A percentile compares a stretch with the other conserved stretches of the same genome.
Evolutionary conservation across 2,113 vertebrate genomes (phyloP).

Genomic region (Lampris incognitus): DNA sequence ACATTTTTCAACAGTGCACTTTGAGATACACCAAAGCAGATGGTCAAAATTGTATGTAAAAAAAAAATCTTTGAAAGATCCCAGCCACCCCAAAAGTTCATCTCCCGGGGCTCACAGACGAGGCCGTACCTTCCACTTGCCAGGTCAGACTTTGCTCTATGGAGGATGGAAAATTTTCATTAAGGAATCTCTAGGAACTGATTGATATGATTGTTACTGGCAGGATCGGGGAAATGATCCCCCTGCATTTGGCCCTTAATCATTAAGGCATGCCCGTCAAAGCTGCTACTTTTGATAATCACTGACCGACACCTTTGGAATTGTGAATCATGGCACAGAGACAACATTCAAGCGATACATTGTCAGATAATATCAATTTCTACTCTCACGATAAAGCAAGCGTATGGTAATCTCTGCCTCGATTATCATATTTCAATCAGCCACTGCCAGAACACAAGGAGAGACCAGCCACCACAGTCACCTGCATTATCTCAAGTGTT

Average conservation of each 20-base stretch:
- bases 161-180: constrained; percentile 55
- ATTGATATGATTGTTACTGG: constrained; percentile 38
- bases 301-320: constrained; percentile 2
- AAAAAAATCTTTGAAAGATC: constrained; percentile 8
- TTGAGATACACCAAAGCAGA: background rate
- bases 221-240: background rate
- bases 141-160: too few species aligned
- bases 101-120: constrained; percentile 29
- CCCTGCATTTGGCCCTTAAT: too few species aligned
- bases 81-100: constrained; percentile 14
- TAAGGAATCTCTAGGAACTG: constrained; percentile 32
- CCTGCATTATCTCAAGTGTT: too few species aligned
- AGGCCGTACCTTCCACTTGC: background rate
- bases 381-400: background rate
- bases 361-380: background rate
- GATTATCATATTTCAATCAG: background rate
- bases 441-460: background rate
- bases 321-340: constrained; percentile 1
- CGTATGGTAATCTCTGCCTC: background rate
- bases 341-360: background rate
- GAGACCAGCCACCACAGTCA: too few species aligned
- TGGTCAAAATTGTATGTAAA: too few species aligned
- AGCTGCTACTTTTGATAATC: too few species aligned
- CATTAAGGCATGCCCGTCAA: too few species aligned
- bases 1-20: background rate